phyloP scores from a whole-genome alignment of 2,113 vertebrate species.

The Paedocypris sp. region DNA sequence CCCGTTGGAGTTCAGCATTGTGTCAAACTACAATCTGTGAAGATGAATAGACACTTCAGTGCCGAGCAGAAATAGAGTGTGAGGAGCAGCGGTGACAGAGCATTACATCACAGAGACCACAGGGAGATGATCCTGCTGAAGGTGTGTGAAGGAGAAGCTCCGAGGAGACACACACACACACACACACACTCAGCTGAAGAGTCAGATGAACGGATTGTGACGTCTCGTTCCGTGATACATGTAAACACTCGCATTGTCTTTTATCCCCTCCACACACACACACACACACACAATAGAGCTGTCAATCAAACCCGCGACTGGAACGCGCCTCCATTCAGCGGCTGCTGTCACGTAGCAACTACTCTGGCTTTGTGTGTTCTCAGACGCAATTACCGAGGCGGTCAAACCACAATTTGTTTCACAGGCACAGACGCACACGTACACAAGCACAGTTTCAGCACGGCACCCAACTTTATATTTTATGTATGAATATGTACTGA shows the following conservation, averaged over 20 bases:
- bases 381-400: background rate
- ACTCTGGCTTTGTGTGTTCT: background rate
- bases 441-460: background rate
- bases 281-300: slow-evolving; percentile 10
- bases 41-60: too few species aligned
- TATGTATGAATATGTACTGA: background rate
- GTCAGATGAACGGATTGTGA: too few species aligned
- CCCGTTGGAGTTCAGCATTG: too few species aligned
- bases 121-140: too few species aligned
- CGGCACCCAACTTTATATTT: background rate
- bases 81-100: too few species aligned
- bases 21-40: too few species aligned
- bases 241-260: slow-evolving; percentile 19
- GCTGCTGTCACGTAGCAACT: slow-evolving; percentile 19
- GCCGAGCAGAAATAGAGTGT: too few species aligned
- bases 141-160: too few species aligned
- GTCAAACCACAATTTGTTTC: slow-evolving; percentile 4
- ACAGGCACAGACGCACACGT: background rate
- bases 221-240: too few species aligned
- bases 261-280: background rate
- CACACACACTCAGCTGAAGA: too few species aligned
- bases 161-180: too few species aligned
- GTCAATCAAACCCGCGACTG: slow-evolving; percentile 21
- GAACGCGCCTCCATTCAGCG: background rate
- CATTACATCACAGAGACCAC: too few species aligned